These are phyloP conservation scores for Mimumesa dahlbomi DNA, from an alignment of 2,888 invertebrate species.

Conservation along the genomic window DNA sequence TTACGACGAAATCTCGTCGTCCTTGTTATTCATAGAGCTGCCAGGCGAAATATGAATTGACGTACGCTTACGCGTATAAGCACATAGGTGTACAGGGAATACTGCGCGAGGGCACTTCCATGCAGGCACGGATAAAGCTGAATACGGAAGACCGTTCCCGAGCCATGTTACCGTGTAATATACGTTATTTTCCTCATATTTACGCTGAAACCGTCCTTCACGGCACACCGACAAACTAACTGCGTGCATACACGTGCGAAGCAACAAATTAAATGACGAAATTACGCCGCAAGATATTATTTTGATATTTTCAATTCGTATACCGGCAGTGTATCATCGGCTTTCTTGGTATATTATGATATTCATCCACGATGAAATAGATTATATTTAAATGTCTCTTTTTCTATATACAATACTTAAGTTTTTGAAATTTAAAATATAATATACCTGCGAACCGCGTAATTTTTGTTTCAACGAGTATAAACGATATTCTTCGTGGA, in stretches of 20 bases:
- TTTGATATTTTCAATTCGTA: too few species aligned
- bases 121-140: constrained; percentile 15
- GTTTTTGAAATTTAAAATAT: too few species aligned
- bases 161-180: constrained; percentile 3
- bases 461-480: too few species aligned
- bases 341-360: too few species aligned
- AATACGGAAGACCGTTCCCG: constrained; percentile 15
- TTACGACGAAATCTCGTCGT: constrained; percentile 34
- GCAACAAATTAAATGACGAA: constrained; percentile 9
- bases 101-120: constrained; percentile 11
- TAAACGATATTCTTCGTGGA: too few species aligned
- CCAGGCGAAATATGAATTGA: constrained; percentile 46
- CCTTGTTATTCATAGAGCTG: constrained; percentile 51
- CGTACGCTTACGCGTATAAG: constrained; percentile 17
- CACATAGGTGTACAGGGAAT: background rate
- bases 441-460: too few species aligned
- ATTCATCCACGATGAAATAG: too few species aligned
- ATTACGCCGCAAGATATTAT: too few species aligned
- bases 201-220: background rate
- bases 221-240: background rate
- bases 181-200: constrained; percentile 2
- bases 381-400: too few species aligned
- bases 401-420: too few species aligned
- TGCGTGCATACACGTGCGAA: background rate
- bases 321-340: too few species aligned